Evolutionary conservation across 2,113 vertebrate genomes (phyloP).

Genomic region (Drymodes brunneopygia): DNA sequence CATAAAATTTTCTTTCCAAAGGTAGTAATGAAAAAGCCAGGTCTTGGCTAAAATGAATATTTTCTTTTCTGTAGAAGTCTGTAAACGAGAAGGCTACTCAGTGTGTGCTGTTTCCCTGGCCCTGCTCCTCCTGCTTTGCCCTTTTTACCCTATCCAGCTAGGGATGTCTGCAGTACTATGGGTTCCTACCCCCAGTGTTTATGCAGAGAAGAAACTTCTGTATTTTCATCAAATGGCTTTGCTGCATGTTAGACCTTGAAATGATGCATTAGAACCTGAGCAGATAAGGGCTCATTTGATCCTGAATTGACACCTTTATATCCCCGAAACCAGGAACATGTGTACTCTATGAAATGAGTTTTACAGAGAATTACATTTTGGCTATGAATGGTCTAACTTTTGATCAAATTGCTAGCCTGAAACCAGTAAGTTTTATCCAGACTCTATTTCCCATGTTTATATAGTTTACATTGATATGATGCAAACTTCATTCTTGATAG

Average conservation of each 20-base stretch:
- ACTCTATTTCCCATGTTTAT: background rate
- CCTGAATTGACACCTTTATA: background rate
- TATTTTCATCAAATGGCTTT: background rate
- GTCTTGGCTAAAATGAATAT: background rate
- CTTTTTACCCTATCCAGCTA: background rate
- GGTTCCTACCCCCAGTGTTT: background rate
- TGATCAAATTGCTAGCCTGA: background rate
- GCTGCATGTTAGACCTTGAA: background rate
- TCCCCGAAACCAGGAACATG: background rate
- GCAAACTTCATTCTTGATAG: background rate
- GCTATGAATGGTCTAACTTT: background rate
- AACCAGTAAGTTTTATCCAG: background rate
- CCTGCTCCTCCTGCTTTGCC: background rate
- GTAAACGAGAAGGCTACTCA: background rate
- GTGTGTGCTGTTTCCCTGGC: background rate
- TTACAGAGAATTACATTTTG: background rate
- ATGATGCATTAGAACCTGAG: background rate
- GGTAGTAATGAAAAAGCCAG: background rate
- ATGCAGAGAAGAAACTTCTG: background rate
- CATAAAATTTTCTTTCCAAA: background rate
- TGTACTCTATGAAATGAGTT: background rate
- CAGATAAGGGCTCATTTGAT: background rate
- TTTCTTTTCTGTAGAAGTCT: background rate
- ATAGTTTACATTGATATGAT: background rate
- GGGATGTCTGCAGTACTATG: rapidly evolving